Conservation (phyloP, 2,113 vertebrate genomes). For the Butorides virescens region DNA sequence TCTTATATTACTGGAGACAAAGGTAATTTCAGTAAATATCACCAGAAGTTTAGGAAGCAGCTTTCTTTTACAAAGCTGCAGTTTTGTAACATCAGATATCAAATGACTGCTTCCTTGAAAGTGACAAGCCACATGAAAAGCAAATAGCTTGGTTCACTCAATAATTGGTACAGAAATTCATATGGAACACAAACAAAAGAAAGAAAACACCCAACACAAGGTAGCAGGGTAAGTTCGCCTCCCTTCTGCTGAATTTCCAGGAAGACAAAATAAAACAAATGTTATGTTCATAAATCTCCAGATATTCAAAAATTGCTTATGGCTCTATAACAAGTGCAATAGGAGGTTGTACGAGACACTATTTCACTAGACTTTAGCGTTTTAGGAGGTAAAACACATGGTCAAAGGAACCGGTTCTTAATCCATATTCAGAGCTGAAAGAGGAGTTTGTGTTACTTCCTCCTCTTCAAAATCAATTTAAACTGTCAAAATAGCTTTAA, state of each 20-base stretch:
- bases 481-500: constrained; percentile 40
- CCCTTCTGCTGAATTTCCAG: background rate
- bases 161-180: background rate
- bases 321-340: background rate
- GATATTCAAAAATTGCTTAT: background rate
- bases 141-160: background rate
- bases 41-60: background rate
- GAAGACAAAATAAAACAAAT: constrained; percentile 4
- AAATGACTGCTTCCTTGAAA: background rate
- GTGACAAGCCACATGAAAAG: background rate
- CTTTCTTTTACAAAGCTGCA: background rate
- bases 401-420: constrained; percentile 65
- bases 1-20: background rate
- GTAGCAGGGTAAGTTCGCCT: background rate
- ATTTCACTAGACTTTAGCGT: constrained; percentile 38
- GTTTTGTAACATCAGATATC: background rate
- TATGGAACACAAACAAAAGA: constrained; percentile 19
- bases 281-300: background rate
- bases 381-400: constrained; percentile 66
- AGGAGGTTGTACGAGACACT: background rate
- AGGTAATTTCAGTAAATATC: background rate
- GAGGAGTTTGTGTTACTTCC: constrained; percentile 69
- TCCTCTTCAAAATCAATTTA: constrained; percentile 64
- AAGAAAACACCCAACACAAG: background rate
- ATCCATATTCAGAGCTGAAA: constrained; percentile 67